phyloP scores from a whole-genome alignment of 2,113 vertebrate genomes.

The Psittacula cyanocephala region DNA sequence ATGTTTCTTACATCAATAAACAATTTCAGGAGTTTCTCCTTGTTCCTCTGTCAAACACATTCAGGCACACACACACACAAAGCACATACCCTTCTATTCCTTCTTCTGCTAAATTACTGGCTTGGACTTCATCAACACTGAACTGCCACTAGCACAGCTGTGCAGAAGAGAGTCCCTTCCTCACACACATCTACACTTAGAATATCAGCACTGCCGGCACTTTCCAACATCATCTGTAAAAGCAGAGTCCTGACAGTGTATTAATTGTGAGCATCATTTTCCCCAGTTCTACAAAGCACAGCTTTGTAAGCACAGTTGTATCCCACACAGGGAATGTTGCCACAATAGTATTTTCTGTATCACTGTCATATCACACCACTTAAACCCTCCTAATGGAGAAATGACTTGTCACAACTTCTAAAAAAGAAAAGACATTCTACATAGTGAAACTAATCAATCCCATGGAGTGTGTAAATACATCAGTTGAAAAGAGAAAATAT shows the following conservation, averaged over 20 bases:
- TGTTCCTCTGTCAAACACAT: neutral
- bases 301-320: neutral
- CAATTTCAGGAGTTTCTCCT: neutral
- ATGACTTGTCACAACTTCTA: neutral
- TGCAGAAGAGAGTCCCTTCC: neutral
- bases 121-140: neutral
- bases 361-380: neutral
- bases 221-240: neutral
- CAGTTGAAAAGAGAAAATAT: neutral
- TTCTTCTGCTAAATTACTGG: neutral
- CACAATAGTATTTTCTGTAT: neutral
- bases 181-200: neutral
- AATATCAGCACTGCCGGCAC: neutral
- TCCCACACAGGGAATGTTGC: neutral
- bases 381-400: neutral
- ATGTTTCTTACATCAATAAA: neutral
- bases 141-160: neutral
- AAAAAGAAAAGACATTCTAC: neutral
- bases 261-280: neutral
- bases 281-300: neutral
- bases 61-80: neutral
- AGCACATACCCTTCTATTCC: neutral
- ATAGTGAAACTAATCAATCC: neutral
- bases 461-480: neutral
- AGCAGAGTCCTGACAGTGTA: neutral